These are phyloP conservation scores for Prunella himalayana DNA, from an alignment of 2,113 vertebrate genomes.

Conservation along the genomic window DNA sequence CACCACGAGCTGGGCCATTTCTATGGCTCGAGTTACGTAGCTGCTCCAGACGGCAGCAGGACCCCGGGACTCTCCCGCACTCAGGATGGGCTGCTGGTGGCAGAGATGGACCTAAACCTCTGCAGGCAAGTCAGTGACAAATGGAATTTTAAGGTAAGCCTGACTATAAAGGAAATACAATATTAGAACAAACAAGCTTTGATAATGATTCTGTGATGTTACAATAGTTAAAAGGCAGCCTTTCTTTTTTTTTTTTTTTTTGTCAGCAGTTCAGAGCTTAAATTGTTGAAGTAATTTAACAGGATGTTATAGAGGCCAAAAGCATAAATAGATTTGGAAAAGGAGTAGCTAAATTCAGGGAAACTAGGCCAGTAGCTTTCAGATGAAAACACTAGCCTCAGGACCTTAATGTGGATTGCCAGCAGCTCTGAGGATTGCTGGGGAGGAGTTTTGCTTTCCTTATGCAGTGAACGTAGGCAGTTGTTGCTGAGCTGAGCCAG, in stretches of 20 bases:
- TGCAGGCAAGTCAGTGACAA: constrained; percentile 88
- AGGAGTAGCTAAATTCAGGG: not conserved
- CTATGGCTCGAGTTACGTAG: constrained; percentile 93
- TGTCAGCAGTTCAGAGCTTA: not conserved
- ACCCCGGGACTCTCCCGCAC: constrained; percentile 87
- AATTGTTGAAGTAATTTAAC: not conserved
- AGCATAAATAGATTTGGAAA: not conserved
- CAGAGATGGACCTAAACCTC: constrained; percentile 90
- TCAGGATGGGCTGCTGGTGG: constrained; percentile 86
- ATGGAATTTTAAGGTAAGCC: constrained; percentile 92
- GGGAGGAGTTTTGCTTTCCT: not conserved
- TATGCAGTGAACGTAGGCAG: accelerated
- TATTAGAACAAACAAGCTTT: not conserved
- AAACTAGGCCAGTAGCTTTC: not conserved
- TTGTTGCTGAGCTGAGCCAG: not conserved
- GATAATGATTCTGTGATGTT: not conserved
- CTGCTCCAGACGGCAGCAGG: constrained; percentile 87
- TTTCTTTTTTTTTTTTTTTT: not conserved
- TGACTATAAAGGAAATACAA: not conserved
- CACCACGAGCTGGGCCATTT: constrained; percentile 90
- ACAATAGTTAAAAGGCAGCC: not conserved
- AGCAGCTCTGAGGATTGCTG: not conserved
- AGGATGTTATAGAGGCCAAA: not conserved
- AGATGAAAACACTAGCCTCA: not conserved
- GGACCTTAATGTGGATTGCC: not conserved